Percentiles rank a stretch among this genome's conserved stretches.
Evolutionary conservation across 2,113 vertebrate species (phyloP).

Genomic region (Lepus timidus): DNA sequence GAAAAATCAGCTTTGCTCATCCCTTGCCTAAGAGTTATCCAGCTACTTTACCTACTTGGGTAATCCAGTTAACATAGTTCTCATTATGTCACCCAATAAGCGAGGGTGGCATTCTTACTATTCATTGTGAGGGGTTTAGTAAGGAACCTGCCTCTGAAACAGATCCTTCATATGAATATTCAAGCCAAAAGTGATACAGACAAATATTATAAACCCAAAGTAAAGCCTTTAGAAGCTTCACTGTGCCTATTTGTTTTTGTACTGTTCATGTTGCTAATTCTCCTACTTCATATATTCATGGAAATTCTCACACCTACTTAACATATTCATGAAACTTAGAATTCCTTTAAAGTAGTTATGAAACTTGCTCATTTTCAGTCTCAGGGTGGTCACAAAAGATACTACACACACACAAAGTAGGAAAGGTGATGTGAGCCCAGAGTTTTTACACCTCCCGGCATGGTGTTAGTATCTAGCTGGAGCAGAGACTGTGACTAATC

Average conservation of each 20-base stretch:
- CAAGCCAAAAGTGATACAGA: background rate
- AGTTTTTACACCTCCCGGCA: background rate
- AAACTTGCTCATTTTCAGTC: slow-evolving; percentile 50
- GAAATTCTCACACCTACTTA: slow-evolving; percentile 48
- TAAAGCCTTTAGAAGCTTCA: too few relatives aligned
- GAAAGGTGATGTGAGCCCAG: slow-evolving; percentile 30
- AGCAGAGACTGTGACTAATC: background rate
- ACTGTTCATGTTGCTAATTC: background rate
- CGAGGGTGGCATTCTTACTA: background rate
- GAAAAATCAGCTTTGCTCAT: background rate
- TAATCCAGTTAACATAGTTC: background rate
- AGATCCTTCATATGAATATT: background rate
- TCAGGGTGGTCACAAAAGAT: background rate
- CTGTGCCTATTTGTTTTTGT: background rate
- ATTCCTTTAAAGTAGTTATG: slow-evolving; percentile 60
- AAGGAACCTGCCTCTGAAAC: background rate
- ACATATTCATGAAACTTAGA: slow-evolving; percentile 54
- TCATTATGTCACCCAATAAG: background rate
- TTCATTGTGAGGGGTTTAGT: background rate
- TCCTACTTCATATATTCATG: slow-evolving; percentile 16
- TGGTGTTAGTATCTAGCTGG: background rate
- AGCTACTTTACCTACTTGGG: background rate
- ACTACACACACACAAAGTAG: background rate
- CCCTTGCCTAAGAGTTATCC: background rate
- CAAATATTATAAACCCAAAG: too few relatives aligned